phyloP scores from a whole-genome alignment of 2,888 invertebrate species.

The Aphodius granarius region DNA sequence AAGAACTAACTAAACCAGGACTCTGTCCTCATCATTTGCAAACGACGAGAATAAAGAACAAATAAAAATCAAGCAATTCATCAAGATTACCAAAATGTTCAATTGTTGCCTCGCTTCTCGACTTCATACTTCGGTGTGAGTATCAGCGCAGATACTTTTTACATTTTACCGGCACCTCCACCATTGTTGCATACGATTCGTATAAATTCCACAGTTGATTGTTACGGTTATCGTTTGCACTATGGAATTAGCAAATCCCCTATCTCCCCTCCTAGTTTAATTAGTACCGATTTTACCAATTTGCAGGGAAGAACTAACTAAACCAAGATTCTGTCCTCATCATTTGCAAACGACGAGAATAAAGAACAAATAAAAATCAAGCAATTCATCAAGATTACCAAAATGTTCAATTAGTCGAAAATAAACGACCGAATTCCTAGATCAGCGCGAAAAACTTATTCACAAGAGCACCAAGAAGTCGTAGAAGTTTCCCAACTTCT shows the following conservation, averaged over 20 bases:
- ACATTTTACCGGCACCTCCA: too few species aligned
- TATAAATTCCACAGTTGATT: too few species aligned
- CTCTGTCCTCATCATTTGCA: too few species aligned
- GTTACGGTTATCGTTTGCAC: neutral
- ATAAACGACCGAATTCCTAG: neutral
- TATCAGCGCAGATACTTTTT: too few species aligned
- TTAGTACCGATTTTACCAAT: neutral
- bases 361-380: neutral
- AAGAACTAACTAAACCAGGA: too few species aligned
- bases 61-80: too few species aligned
- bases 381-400: neutral
- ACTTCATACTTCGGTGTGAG: too few species aligned
- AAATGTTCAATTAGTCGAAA: neutral
- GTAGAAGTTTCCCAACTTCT: neutral
- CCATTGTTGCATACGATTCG: too few species aligned
- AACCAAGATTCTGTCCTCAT: neutral
- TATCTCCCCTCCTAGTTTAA: neutral
- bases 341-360: neutral
- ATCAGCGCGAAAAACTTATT: neutral
- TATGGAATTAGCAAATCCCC: neutral
- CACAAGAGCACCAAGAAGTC: neutral
- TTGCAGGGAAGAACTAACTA: neutral
- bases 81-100: too few species aligned
- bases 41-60: too few species aligned
- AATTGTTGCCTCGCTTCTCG: too few species aligned